A percentile compares a stretch with the other conserved stretches of the same genome.
phyloP scores from a whole-genome alignment of 1,140 invertebrate genomes.

The Thrips palmi region DNA sequence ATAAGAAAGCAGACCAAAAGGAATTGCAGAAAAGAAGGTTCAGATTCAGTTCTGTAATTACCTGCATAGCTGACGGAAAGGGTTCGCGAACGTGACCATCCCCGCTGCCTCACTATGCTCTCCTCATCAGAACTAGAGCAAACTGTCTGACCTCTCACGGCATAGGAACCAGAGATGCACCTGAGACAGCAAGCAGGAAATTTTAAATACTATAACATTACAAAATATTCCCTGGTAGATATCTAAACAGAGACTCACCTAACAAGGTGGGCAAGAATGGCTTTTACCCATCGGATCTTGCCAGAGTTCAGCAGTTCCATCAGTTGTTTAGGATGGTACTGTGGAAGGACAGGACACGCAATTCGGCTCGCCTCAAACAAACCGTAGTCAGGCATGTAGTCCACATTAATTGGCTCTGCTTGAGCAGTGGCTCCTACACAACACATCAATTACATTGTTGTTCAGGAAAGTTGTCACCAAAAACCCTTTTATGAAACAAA shows the following conservation, averaged over 20 bases:
- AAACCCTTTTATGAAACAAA: slow-evolving; percentile 1
- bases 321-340: slow-evolving; percentile 97
- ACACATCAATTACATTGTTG: background rate
- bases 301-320: slow-evolving; percentile 98
- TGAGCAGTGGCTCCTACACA: slow-evolving; percentile 12
- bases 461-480: background rate
- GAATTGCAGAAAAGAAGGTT: background rate
- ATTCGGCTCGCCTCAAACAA: slow-evolving; percentile 92
- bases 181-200: slow-evolving; percentile 19
- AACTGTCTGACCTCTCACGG: slow-evolving; percentile 22
- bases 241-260: slow-evolving; percentile 20
- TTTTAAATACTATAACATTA: slow-evolving; percentile 4
- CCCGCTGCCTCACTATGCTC: slow-evolving; percentile 36
- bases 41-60: background rate
- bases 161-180: slow-evolving; percentile 52
- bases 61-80: slow-evolving; percentile 68
- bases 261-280: slow-evolving; percentile 90
- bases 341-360: slow-evolving; percentile 92
- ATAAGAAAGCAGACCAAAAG: background rate
- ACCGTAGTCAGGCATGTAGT: slow-evolving; percentile 81
- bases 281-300: slow-evolving; percentile 93
- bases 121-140: slow-evolving; percentile 38
- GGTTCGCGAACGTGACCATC: slow-evolving; percentile 71
- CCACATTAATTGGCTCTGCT: slow-evolving; percentile 16
- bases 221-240: background rate